These are phyloP conservation scores for Paramormyrops kingsleyae DNA, from an alignment of 2,113 vertebrate species.

Conservation along the genomic window DNA sequence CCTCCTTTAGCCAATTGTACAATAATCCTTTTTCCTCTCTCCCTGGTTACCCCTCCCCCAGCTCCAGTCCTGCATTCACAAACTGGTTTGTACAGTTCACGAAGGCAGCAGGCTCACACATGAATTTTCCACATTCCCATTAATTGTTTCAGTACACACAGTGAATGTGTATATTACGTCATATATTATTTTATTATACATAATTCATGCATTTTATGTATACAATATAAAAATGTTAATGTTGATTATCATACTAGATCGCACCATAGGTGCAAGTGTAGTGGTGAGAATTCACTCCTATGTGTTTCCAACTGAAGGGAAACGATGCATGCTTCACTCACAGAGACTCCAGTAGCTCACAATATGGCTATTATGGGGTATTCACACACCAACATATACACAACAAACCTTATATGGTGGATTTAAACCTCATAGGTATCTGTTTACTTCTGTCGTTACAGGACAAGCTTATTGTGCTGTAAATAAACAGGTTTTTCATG, in stretches of 20 bases:
- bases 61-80: conserved; percentile 6
- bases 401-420: neutral
- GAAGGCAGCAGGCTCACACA: neutral
- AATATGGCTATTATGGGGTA: neutral
- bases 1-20: conserved; percentile 38
- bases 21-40: conserved; percentile 26
- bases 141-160: neutral
- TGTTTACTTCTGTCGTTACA: neutral
- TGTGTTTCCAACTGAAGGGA: neutral
- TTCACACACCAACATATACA: neutral
- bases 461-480: neutral
- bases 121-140: neutral
- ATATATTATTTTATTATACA: neutral
- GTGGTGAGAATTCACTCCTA: neutral
- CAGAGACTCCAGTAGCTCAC: neutral
- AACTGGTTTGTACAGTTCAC: neutral
- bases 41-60: conserved; percentile 4
- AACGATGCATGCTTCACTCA: neutral
- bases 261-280: neutral
- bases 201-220: neutral
- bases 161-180: neutral
- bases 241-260: neutral
- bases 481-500: neutral
- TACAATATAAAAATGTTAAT: neutral
- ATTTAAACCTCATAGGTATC: neutral